Percentiles rank a stretch among this genome's conserved stretches.
phyloP scores from a whole-genome alignment of 2,888 invertebrate genomes.

The Andricus quercusramuli region DNA sequence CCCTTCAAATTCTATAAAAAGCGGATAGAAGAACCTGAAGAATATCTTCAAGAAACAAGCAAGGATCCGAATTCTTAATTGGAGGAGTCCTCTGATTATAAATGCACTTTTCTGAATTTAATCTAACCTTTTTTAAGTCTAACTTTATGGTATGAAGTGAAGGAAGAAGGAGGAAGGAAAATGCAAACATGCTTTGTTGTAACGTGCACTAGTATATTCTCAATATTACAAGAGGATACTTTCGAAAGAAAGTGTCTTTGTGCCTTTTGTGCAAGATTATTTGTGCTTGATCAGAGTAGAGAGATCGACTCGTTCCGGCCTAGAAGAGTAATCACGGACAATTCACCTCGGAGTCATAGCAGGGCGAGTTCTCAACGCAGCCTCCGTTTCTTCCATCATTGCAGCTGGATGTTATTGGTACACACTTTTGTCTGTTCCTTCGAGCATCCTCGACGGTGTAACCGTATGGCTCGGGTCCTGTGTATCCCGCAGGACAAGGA shows the following conservation, averaged over 20 bases:
- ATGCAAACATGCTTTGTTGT: constrained; percentile 39
- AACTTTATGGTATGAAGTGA: constrained; percentile 25
- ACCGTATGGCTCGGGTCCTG: constrained; percentile 85
- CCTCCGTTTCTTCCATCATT: constrained; percentile 84
- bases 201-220: constrained; percentile 40
- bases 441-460: constrained; percentile 86
- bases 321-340: constrained; percentile 58
- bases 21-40: neutral
- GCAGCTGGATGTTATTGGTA: constrained; percentile 92
- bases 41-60: neutral
- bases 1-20: neutral
- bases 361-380: constrained; percentile 89
- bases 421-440: constrained; percentile 86
- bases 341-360: constrained; percentile 90
- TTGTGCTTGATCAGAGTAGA: constrained; percentile 37
- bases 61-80: neutral
- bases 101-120: neutral
- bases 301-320: constrained; percentile 36
- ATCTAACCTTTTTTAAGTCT: neutral
- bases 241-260: constrained; percentile 24
- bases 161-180: constrained; percentile 41
- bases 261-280: constrained; percentile 29
- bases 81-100: neutral
- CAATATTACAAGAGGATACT: constrained; percentile 34
- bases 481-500: constrained; percentile 92